Percentiles rank a stretch among this genome's conserved stretches.
Conservation (phyloP, 1,140 invertebrate genomes). For the Epicauta chinensis region DNA sequence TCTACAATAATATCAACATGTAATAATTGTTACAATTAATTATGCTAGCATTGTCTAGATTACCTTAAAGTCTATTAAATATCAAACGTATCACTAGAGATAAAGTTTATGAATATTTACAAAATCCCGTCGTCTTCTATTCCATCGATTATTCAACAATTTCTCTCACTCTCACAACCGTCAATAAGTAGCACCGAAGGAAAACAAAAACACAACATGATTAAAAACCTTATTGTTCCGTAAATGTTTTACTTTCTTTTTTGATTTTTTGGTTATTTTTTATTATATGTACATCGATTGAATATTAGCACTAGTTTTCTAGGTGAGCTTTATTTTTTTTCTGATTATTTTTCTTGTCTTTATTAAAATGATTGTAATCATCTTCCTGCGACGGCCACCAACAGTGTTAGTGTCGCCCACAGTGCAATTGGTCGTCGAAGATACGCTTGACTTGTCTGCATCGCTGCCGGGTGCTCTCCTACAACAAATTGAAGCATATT, state of each 20-base stretch:
- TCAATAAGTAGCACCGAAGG: neutral
- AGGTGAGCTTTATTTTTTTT: neutral
- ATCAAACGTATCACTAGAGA: neutral
- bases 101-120: neutral
- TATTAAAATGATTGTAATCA: slow-evolving; percentile 32
- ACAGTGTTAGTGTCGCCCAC: slow-evolving; percentile 23
- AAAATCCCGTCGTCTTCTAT: no score
- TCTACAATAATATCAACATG: slow-evolving; percentile 28
- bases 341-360: slow-evolving; percentile 2
- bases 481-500: slow-evolving; percentile 36
- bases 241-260: no score
- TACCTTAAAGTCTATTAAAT: slow-evolving; percentile 7
- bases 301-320: neutral
- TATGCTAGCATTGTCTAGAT: slow-evolving; percentile 18
- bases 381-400: slow-evolving; percentile 26
- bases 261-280: no score
- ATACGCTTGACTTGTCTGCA: slow-evolving; percentile 61
- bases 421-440: slow-evolving; percentile 27
- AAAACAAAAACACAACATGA: no score
- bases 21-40: slow-evolving; percentile 26
- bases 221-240: no score
- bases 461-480: slow-evolving; percentile 72
- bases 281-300: no score
- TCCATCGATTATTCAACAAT: no score
- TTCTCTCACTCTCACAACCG: neutral